Evolutionary conservation across 2,113 vertebrate species (phyloP).

Genomic region (Scartelaos histophorus): DNA sequence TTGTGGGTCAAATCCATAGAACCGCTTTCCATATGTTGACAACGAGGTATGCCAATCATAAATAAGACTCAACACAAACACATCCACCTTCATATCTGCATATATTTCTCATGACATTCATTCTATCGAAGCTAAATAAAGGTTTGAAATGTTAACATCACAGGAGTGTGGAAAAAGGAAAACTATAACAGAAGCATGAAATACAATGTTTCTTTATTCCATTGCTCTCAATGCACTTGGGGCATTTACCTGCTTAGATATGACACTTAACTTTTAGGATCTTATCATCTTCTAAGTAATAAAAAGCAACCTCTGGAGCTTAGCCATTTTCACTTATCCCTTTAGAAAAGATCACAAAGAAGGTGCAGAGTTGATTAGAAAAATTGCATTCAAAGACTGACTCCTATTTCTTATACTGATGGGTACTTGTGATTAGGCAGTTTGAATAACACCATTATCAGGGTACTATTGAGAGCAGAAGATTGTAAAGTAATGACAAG

Average conservation of each 20-base stretch:
- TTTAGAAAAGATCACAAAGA: constrained; percentile 25
- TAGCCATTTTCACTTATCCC: constrained; percentile 2
- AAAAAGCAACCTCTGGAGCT: constrained; percentile 7
- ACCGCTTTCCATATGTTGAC: neutral
- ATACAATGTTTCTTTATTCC: constrained; percentile 25
- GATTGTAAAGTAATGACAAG: constrained; percentile 30
- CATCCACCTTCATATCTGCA: constrained; percentile 69
- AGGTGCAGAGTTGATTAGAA: constrained; percentile 1
- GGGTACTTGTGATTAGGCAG: constrained; percentile 16
- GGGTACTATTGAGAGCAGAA: constrained; percentile 52
- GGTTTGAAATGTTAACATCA: constrained; percentile 54
- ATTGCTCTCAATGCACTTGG: constrained; percentile 17
- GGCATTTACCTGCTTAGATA: constrained; percentile 10
- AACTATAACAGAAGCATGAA: constrained; percentile 24
- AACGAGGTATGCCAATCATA: neutral
- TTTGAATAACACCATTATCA: constrained; percentile 6
- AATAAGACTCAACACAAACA: constrained; percentile 48
- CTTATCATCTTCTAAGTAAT: constrained; percentile 7
- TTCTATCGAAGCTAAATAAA: constrained; percentile 62
- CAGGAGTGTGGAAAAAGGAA: constrained; percentile 23
- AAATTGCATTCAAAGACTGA: constrained; percentile 8
- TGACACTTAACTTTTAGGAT: constrained; percentile 1
- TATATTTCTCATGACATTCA: constrained; percentile 77
- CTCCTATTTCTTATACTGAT: constrained; percentile 17
- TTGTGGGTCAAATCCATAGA: neutral